Percentiles rank a stretch among this genome's conserved stretches.
Evolutionary conservation across 2,797 vertebrate genomes (phyloP).

Genomic region (Anguilla anguilla): DNA sequence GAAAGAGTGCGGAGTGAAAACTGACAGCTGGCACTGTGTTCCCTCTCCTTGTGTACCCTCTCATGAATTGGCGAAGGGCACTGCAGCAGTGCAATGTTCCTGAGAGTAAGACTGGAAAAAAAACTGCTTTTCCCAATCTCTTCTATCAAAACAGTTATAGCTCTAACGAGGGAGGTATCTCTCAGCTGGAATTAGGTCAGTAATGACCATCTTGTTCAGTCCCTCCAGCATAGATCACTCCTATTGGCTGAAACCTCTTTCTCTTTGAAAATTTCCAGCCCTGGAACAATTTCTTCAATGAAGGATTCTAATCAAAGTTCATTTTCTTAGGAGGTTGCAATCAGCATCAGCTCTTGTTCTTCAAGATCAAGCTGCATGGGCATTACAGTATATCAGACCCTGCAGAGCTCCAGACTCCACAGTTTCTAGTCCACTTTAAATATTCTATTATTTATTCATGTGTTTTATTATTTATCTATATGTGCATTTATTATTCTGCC

Average conservation of each 20-base stretch:
- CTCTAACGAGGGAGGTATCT: neutral
- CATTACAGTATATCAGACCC: neutral
- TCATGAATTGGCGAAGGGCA: too few species aligned
- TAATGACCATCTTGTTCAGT: neutral
- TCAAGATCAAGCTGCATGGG: slow-evolving; percentile 21
- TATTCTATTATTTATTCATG: slow-evolving; percentile 12
- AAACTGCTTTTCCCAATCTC: neutral
- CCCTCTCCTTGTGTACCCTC: too few species aligned
- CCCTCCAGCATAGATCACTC: slow-evolving; percentile 1
- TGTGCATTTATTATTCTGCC: slow-evolving; percentile 19
- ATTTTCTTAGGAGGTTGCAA: slow-evolving; percentile 18
- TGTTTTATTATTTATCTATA: slow-evolving; percentile 15
- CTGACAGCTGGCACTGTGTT: too few species aligned
- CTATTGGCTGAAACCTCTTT: neutral
- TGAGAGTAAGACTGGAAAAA: neutral
- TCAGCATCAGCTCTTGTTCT: slow-evolving; percentile 20
- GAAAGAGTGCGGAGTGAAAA: too few species aligned
- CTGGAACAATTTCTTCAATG: slow-evolving; percentile 14
- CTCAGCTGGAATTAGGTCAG: neutral
- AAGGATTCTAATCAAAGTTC: slow-evolving; percentile 29
- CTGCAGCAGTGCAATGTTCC: too few species aligned
- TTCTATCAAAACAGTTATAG: neutral
- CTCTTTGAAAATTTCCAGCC: neutral
- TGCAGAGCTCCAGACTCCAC: neutral
- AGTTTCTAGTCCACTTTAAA: neutral